Evolutionary conservation across 2,888 invertebrate species (phyloP), one percentile per base, ranked within the genome.

Genomic region (Nineta flava): DNA sequence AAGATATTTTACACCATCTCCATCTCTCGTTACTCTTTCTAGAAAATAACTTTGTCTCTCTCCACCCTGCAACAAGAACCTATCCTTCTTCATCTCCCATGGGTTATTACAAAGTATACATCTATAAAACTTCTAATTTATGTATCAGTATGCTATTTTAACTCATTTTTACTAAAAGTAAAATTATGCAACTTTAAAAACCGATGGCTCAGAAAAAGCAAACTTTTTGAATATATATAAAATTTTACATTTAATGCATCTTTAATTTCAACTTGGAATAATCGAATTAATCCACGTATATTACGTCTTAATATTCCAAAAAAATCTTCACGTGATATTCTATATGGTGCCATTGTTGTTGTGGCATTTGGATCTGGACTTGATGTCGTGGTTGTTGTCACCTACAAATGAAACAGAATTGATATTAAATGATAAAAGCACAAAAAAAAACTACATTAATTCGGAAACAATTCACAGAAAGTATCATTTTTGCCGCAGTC

Each of bases 261-360:
- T 16, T 60, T 57, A 60, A 73, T 64, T 57, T 74, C 74, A 47
- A 74, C 62, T 54, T 72, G 71, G 53, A 69, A 73, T 4, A 74
- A 57, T 51, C 70, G 59, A 2, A 66, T 61, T 12, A 75, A 57
- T 6, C 74, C 74, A 52, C 64, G 63, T 9, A 73, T 53, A 56
- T 75, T 75, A 55, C 74, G 61, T 21, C 65, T 61, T 3, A 74
- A 54, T 32, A 74, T 61, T 48, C 59, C 62, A 44, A 65, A 63
- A 1, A 73, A 58, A 51, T 64, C 62, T 2, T 56, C 61, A 55
- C 70, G 61, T 1, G 68, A 68, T 35, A 74, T 60, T 55, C 57
- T 65, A 46, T 59, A 68, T 3, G 68, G 67, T 6, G 62, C 63
- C 47, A 57, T 56, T 2, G 70, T 66, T 2, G 66, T 63, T 1